Evolutionary conservation across 1,140 invertebrate species (phyloP).

Genomic region (Dinothrombium tinctorium): DNA sequence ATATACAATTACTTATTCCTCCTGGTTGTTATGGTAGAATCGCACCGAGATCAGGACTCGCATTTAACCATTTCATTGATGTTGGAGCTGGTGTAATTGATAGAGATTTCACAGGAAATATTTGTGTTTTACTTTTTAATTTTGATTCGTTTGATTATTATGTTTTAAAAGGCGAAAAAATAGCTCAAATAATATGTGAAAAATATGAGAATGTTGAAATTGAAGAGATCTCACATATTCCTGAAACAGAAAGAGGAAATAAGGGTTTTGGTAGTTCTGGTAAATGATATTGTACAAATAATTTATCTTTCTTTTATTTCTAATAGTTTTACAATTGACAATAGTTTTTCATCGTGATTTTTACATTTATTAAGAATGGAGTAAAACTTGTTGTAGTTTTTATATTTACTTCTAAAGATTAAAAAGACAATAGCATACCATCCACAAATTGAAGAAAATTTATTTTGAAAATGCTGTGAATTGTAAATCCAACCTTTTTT

Average conservation of each 20-base stretch:
- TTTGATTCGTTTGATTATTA: constrained; percentile 54
- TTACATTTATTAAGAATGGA: no score
- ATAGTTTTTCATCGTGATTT: no score
- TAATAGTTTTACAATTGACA: no score
- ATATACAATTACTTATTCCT: constrained; percentile 45
- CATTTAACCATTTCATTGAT: constrained; percentile 84
- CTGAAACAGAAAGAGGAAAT: constrained; percentile 7
- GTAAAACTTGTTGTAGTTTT: no score
- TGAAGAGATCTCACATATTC: constrained; percentile 35
- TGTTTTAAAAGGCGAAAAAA: constrained; percentile 52
- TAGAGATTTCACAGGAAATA: constrained; percentile 72
- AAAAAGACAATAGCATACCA: no score
- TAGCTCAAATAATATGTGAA: constrained; percentile 92
- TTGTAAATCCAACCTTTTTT: no score
- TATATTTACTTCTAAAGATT: no score
- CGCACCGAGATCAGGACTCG: constrained; percentile 83
- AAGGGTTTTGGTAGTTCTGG: no score
- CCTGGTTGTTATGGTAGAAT: constrained; percentile 79
- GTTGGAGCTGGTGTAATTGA: constrained; percentile 88
- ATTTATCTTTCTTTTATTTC: no score
- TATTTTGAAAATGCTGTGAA: no score
- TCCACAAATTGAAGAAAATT: no score
- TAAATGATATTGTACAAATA: no score
- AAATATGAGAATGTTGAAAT: constrained; percentile 51
- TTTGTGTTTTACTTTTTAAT: constrained; percentile 85